Percentiles rank a stretch among this genome's conserved stretches.
phyloP scores from a whole-genome alignment of 2,113 vertebrate genomes.

The Sminthopsis crassicaudata region DNA sequence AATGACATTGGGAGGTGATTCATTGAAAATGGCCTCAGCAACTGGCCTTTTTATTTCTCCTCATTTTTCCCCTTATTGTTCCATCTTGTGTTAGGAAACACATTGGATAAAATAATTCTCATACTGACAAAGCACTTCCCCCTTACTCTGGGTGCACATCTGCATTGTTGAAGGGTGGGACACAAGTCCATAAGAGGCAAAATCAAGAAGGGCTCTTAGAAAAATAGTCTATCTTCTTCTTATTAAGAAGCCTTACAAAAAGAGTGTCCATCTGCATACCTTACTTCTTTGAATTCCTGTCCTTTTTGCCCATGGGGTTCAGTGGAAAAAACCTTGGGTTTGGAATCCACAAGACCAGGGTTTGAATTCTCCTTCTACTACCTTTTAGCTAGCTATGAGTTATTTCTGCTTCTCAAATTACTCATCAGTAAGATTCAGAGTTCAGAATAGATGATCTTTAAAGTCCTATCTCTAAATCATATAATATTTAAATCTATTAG shows the following conservation, averaged over 20 bases:
- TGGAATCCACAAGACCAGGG: background rate
- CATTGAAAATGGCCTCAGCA: slow-evolving; percentile 46
- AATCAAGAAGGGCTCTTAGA: background rate
- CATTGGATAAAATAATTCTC: slow-evolving; percentile 65
- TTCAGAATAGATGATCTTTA: background rate
- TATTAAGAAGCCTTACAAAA: slow-evolving; percentile 11
- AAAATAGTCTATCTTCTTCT: slow-evolving; percentile 19
- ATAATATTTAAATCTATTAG: background rate
- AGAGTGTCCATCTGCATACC: background rate
- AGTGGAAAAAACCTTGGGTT: background rate
- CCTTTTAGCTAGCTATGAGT: background rate
- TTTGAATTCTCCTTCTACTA: background rate
- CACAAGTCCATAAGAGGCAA: slow-evolving; percentile 22
- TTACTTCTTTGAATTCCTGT: slow-evolving; percentile 10
- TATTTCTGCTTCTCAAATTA: background rate
- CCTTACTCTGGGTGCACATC: slow-evolving; percentile 42
- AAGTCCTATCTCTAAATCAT: background rate
- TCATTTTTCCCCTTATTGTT: slow-evolving; percentile 70
- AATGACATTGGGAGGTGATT: slow-evolving; percentile 64
- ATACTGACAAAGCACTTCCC: slow-evolving; percentile 62
- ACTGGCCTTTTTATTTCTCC: slow-evolving; percentile 61
- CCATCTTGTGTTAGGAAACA: slow-evolving; percentile 46
- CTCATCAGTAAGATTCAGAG: background rate
- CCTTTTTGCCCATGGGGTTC: background rate
- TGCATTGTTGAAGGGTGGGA: slow-evolving; percentile 8